These are phyloP conservation scores for Kryptolebias marmoratus DNA, from an alignment of 2,113 vertebrate species.

Conservation along the genomic window DNA sequence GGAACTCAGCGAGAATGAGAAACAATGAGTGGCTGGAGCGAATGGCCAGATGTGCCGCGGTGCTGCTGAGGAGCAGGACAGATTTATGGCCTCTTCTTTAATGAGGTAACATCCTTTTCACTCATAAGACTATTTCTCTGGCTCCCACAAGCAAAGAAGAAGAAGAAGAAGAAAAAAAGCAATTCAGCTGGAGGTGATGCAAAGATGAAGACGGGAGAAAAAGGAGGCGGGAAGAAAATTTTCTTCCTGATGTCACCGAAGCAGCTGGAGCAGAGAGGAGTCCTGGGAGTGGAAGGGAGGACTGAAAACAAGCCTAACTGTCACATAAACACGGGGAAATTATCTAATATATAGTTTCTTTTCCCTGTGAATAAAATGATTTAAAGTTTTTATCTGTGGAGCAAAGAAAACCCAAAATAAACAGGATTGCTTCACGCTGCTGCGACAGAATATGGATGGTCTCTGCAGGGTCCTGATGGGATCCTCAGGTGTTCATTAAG, in stretches of 20 bases:
- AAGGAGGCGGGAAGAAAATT: constrained; percentile 6
- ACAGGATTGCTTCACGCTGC: too few species aligned
- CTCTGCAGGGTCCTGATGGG: too few species aligned
- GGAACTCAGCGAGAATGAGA: constrained; percentile 58
- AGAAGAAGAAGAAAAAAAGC: constrained; percentile 38
- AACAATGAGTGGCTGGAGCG: constrained; percentile 60
- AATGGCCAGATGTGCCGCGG: constrained; percentile 74
- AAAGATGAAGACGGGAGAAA: constrained; percentile 2
- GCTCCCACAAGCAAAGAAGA: constrained; percentile 64
- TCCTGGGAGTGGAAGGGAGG: constrained; percentile 47
- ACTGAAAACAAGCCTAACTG: constrained; percentile 18
- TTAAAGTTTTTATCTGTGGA: constrained; percentile 30
- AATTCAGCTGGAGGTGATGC: constrained; percentile 38
- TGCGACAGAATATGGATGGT: too few species aligned
- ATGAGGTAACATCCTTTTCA: constrained; percentile 84
- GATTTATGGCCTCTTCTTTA: constrained; percentile 80
- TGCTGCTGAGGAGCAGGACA: constrained; percentile 76
- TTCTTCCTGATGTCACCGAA: constrained; percentile 20
- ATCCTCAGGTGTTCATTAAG: too few species aligned
- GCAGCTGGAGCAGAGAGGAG: constrained; percentile 18
- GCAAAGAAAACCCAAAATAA: too few species aligned
- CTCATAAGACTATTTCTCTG: constrained; percentile 71
- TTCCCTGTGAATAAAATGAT: constrained; percentile 17
- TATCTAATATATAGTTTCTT: constrained; percentile 18
- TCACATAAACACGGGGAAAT: constrained; percentile 34